Evolutionary conservation across 2,888 invertebrate species (phyloP), one percentile per base, ranked within the genome.

Genomic region (Lasioglossum vierecki): DNA sequence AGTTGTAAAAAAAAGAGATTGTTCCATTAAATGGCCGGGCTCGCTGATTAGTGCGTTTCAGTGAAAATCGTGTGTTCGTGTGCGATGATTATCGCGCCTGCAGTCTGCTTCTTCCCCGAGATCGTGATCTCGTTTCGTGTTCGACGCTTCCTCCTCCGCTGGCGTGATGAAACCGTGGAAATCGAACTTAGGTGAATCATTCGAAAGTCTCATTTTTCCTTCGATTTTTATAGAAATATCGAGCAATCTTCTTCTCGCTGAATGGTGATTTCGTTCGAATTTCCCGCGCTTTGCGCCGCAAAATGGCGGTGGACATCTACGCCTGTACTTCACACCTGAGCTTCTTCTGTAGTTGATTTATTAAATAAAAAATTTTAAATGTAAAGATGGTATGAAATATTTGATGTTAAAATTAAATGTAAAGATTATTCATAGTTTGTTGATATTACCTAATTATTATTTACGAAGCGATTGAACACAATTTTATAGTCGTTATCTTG

Each of bases 151-250:
- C 26, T 60, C 57, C n/a, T 60, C 60, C 4, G 60, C 26, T 26
- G 11, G 4, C 5, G 15, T 1, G 60, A 60, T 1, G 26, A 26
- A 60, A 60, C 60, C 4, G 13, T 4, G 26, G n/a, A n/a, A 26
- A 60, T 60, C 60, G 13, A 86, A 84, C 86, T 88, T 88, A 89
- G 85, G 82, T 85, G 88, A 84, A 60, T 60, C 60, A 26, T 60
- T n/a, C n/a, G 60, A 13, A 22, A 13, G 26, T 60, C 13, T 60
- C 11, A n/a, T 60, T 26, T 60, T 11, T 1, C 60, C 8, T 53
- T 26, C 60, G 26, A 60, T 60, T 13, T 26, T 13, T 13, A 60
- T 4, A 13, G 26, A 11, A n/a, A 26, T 35, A 3, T 35, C 35
- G 2, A 35, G 2, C 35, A 1, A 35, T 35, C 57, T 8, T n/a